These are phyloP conservation scores for Conus canariensis DNA, from an alignment of 2,888 invertebrate genomes.

Conservation along the genomic window DNA sequence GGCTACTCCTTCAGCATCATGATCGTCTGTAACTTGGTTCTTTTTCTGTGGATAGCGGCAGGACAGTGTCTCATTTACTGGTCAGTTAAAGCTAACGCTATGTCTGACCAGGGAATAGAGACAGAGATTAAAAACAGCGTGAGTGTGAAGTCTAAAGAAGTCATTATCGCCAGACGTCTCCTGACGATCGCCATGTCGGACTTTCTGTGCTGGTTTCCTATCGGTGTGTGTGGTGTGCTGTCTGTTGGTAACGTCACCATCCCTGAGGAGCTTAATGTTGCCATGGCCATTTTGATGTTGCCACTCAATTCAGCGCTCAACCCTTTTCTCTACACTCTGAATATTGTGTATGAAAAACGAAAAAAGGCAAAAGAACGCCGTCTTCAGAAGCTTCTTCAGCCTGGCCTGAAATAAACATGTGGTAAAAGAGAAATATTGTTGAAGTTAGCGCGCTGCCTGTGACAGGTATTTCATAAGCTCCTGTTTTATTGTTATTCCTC, in stretches of 20 bases:
- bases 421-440: too few species aligned
- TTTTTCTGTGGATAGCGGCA: background rate
- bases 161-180: background rate
- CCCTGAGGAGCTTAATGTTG: background rate
- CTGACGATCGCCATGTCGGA: conserved; percentile 3
- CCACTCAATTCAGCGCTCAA: too few species aligned
- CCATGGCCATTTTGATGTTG: too few species aligned
- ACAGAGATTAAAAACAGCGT: background rate
- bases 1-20: background rate
- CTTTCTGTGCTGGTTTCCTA: conserved; percentile 26
- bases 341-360: background rate
- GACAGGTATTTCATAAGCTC: too few species aligned
- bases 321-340: too few species aligned
- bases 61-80: background rate
- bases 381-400: background rate
- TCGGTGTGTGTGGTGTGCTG: background rate
- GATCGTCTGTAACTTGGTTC: background rate
- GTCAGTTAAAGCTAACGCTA: background rate
- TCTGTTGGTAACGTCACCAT: background rate
- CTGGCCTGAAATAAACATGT: too few species aligned
- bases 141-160: background rate
- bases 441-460: too few species aligned
- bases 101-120: background rate
- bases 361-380: background rate
- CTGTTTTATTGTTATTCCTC: too few species aligned